Conservation (phyloP, 2,797 vertebrate species). For the Malacoctenus gilli region DNA sequence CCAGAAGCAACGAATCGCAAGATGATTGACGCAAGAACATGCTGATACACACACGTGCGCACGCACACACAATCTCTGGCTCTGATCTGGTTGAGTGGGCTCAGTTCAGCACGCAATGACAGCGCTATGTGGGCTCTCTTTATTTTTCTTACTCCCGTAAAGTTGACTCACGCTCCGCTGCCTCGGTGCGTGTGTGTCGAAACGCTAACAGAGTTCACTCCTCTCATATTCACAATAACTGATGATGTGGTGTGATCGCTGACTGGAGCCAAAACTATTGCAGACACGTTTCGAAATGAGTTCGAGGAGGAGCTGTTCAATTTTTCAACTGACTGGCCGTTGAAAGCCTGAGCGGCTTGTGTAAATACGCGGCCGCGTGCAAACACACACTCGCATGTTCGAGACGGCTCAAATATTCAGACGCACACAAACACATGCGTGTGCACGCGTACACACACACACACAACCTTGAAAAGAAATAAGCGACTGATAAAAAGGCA, state of each 20-base stretch:
- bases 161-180: conserved; percentile 66
- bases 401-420: conserved; percentile 14
- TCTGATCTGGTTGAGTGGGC: conserved; percentile 64
- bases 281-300: conserved; percentile 69
- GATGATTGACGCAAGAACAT: conserved; percentile 57
- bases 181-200: conserved; percentile 38
- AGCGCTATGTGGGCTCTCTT: conserved; percentile 64
- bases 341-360: conserved; percentile 63
- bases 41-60: conserved; percentile 28
- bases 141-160: conserved; percentile 66
- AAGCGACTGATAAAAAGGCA: conserved; percentile 42
- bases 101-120: conserved; percentile 63
- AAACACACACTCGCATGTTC: conserved; percentile 24
- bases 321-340: conserved; percentile 68
- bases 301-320: conserved; percentile 63
- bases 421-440: conserved; percentile 16
- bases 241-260: conserved; percentile 68
- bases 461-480: conserved; percentile 18
- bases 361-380: conserved; percentile 40
- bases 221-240: conserved; percentile 64
- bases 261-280: conserved; percentile 70
- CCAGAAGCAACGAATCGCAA: conserved; percentile 21
- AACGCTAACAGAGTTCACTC: conserved; percentile 66
- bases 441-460: conserved; percentile 13
- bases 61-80: conserved; percentile 29